Base-by-base conservation (phyloP, 2,113 vertebrate species). In the Craseonycteris thonglongyai region DNA sequence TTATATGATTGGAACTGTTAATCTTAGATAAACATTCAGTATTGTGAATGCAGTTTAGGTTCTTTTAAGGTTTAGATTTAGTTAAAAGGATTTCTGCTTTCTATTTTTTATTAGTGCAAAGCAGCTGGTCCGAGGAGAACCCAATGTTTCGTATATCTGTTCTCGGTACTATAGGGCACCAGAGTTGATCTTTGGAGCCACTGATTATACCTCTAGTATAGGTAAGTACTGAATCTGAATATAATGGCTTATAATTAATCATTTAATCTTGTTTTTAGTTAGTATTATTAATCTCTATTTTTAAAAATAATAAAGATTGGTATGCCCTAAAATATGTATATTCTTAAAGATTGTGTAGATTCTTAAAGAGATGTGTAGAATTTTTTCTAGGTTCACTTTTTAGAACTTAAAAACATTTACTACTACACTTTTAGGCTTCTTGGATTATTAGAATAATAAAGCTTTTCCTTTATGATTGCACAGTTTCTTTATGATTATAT, bases 201-300 rank as follows among this genome's bases (percentile, higher is more conserved):
- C 99, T 19, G 99, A 99, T 98, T 99, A 99, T 98, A 99, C 99
- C 96, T 99, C 99, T 97, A 99, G 99, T 98, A 99, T 99, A 99
- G 99, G 99, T 99, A 98, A 56, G 98, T 97, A 95, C 49, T 49
- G 16, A 89, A 21, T 63, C 61, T 76, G 45, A 82, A 40, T 93
- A 40, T 66, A 93, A n/a, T 78, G 54, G 2, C 12, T 82, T 91
- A 1, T 66, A 71, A 49, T 84, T 91, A 42, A 51, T 16, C 49
- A 51, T 16, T 65, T 87, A 15, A 47, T 66, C 49, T 87, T 82
- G 8, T n/a, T 65, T 94, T 89, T 95, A 63, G 4, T 38, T 76
- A 26, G 42, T 81, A 47, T 66, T 92, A 82, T 1, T 87, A 49
- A 68, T 19, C 49, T 90, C 10, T 76, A 56, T 12, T 87, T 87